Conservation (phyloP, 1,140 invertebrate genomes). For the Tetragnatha versicolor region DNA sequence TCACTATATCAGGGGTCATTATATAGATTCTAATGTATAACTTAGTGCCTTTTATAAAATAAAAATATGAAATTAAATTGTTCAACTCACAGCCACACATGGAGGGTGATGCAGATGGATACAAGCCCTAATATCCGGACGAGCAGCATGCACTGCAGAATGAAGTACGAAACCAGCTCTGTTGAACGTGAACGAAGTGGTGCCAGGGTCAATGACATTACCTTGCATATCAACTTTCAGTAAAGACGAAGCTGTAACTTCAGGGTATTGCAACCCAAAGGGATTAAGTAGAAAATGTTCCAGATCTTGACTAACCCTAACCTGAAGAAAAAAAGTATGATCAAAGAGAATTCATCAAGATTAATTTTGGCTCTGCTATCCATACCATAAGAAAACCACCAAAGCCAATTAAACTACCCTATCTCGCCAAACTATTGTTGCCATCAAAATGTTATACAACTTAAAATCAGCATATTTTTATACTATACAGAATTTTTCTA, state of each 20-base stretch:
- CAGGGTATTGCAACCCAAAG: conserved; percentile 93
- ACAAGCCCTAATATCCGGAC: conserved; percentile 95
- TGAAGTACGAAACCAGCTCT: conserved; percentile 85
- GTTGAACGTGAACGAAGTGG: conserved; percentile 85
- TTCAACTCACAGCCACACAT: conserved; percentile 83
- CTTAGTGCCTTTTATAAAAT: too few relatives aligned
- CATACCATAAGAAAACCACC: too few relatives aligned
- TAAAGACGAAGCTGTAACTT: conserved; percentile 95
- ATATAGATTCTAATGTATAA: too few relatives aligned
- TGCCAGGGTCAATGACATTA: conserved; percentile 80
- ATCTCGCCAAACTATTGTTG: too few relatives aligned
- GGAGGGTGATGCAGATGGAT: conserved; percentile 91
- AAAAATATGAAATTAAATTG: too few relatives aligned
- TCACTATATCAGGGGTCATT: too few relatives aligned
- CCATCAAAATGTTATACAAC: too few relatives aligned
- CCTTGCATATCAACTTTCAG: conserved; percentile 91
- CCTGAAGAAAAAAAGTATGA: conserved; percentile 65
- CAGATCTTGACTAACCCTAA: conserved; percentile 90
- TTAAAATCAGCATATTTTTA: too few relatives aligned
- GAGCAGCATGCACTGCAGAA: conserved; percentile 93
- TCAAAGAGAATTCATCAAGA: too few relatives aligned
- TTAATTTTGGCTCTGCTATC: too few relatives aligned
- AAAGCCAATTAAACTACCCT: too few relatives aligned
- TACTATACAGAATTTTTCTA: too few relatives aligned
- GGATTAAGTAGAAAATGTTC: conserved; percentile 98